phyloP scores from a whole-genome alignment of 2,113 vertebrate genomes.

The Brachypteracias leptosomus region DNA sequence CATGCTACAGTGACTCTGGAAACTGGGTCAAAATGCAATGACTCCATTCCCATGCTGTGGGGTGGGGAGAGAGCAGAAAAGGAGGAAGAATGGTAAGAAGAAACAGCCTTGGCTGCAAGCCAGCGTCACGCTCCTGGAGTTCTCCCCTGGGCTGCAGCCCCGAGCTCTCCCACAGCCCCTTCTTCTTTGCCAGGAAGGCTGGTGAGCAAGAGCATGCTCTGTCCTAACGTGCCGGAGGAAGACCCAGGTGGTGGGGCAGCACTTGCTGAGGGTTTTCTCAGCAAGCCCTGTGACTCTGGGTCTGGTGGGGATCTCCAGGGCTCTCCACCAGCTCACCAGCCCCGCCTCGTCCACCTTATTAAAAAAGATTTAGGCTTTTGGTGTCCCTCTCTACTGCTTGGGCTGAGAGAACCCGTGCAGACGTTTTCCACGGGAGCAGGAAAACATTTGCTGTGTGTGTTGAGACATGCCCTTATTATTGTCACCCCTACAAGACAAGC shows the following conservation, averaged over 20 bases:
- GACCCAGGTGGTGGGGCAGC: accelerated
- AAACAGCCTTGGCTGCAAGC: background rate
- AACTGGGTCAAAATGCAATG: slow-evolving; percentile 46
- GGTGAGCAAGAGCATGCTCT: accelerated
- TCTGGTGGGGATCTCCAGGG: background rate
- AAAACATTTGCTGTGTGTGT: slow-evolving; percentile 43
- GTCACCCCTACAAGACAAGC: slow-evolving; percentile 10
- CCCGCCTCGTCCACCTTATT: accelerated
- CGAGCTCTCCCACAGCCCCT: background rate
- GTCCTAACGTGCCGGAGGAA: background rate
- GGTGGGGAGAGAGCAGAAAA: slow-evolving; percentile 7
- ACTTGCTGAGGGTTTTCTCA: too few relatives aligned
- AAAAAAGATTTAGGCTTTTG: background rate
- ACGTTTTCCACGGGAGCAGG: background rate
- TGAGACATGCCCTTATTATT: slow-evolving; percentile 49
- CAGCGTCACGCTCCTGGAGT: background rate
- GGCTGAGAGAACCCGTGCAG: slow-evolving; percentile 13
- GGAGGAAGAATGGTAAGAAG: slow-evolving; percentile 17
- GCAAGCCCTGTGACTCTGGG: background rate
- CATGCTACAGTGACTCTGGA: slow-evolving; percentile 34
- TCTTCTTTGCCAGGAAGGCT: background rate
- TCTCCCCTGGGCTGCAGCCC: background rate
- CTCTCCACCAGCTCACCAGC: background rate
- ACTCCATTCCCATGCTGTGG: slow-evolving; percentile 38
- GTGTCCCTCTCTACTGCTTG: background rate